phyloP scores from a whole-genome alignment of 92 coral and sea anemone genomes.

The Epizoanthus stellaris region DNA sequence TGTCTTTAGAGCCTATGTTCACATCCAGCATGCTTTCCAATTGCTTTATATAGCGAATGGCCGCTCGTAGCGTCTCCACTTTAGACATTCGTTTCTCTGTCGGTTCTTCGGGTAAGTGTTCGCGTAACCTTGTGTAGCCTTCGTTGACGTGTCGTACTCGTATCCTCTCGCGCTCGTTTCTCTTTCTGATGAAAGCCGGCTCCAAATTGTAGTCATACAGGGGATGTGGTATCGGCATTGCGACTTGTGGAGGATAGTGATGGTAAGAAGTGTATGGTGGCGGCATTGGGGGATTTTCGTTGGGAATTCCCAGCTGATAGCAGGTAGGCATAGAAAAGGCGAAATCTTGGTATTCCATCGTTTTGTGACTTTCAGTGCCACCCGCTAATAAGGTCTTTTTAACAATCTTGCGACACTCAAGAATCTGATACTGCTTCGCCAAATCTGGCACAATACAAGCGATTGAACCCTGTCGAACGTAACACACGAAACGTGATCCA shows the following conservation, averaged over 20 bases:
- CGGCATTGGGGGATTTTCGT: conserved; percentile 84
- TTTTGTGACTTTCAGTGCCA: conserved; percentile 26
- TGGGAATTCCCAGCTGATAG: conserved; percentile 98
- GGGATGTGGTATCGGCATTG: conserved; percentile 99
- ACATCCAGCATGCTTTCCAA: conserved; percentile 86
- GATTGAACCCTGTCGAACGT: conserved; percentile 13
- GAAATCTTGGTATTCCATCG: conserved; percentile 84
- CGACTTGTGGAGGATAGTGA: conserved; percentile 92
- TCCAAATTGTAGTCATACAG: conserved; percentile 96
- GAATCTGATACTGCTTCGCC: neutral
- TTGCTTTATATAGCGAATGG: conserved; percentile 92
- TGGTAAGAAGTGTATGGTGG: conserved; percentile 44
- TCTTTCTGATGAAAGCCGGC: conserved; percentile 95
- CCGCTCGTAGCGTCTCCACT: conserved; percentile 96
- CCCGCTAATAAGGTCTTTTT: conserved; percentile 26
- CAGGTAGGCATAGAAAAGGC: conserved; percentile 99
- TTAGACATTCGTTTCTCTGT: conserved; percentile 98
- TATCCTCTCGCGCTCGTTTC: conserved; percentile 95
- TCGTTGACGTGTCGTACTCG: conserved; percentile 98
- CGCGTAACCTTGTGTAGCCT: conserved; percentile 97
- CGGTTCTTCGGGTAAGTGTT: conserved; percentile 96
- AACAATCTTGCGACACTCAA: conserved; percentile 1
- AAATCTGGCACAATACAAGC: conserved; percentile 7
- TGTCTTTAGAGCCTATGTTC: conserved; percentile 21
- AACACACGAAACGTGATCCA: neutral